Evolutionary conservation across 2,888 invertebrate species (phyloP), one percentile per base, ranked within the genome.

Genomic region (Zhuqinia jingwanae): DNA sequence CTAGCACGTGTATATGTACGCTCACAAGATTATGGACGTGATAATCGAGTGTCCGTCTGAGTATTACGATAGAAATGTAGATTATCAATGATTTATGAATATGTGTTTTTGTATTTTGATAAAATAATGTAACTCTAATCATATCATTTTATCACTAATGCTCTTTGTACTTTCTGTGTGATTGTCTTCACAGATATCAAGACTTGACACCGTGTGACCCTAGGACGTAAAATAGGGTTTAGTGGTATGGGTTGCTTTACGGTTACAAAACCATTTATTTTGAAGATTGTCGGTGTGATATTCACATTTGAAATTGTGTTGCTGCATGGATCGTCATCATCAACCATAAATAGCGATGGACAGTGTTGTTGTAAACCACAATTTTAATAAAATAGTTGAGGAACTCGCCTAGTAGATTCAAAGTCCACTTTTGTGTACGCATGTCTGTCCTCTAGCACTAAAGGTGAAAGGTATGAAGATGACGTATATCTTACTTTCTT

Each of bases 301-400:
- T 86, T 89, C 17, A 88, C 89, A 36, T 88, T 89, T 75, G 88
- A 89, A 76, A 88, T 89, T 56, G 88, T 89, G 0, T 70, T 89
- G 0, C 73, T 89, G 11, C 89, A 89, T 50, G 77, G 75, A 10
- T 53, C 53, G 0, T 82, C 86, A 36, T 47, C 84, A 2, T 65
- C 80, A 36, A 6, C 5, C 36, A 36, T 8, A 8, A n/a, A n/a
- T n/a, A n/a, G n/a, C n/a, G n/a, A n/a, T n/a, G 36, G 8, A 36
- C 36, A 36, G 8, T 36, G 36, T 8, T 36, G 36, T 8, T 36
- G 36, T 36, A 36, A 36, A 6, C 36, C 36, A 8, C 36, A 36
- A 8, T 36, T 36, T 8, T 36, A 36, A 36, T 36, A n/a, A n/a
- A n/a, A n/a, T n/a, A n/a, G n/a, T n/a, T n/a, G n/a, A n/a, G n/a